Evolutionary conservation across 1,140 invertebrate species (phyloP).

Genomic region (Saxidomus purpurata): DNA sequence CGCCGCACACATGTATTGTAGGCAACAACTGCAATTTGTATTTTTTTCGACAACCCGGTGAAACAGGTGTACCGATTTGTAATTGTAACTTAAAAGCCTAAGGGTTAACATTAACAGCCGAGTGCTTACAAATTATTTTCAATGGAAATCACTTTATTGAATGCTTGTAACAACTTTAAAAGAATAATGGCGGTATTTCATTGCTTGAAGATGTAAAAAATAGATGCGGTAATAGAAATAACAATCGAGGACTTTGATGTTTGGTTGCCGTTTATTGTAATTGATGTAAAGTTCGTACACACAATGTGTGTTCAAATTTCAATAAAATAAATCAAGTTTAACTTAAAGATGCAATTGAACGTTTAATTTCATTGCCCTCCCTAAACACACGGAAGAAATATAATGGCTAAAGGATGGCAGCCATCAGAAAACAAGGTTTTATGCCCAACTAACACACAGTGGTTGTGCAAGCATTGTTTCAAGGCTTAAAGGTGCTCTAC

Average conservation of each 20-base stretch:
- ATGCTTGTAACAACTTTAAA: conserved; percentile 6
- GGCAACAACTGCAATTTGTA: background rate
- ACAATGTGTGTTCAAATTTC: conserved; percentile 39
- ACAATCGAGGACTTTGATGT: conserved; percentile 33
- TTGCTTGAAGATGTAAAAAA: conserved; percentile 9
- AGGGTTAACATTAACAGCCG: conserved; percentile 5
- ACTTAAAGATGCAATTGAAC: conserved; percentile 36
- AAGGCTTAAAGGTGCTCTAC: no score
- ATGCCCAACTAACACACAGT: no score
- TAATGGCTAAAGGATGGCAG: no score
- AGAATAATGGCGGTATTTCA: conserved; percentile 22
- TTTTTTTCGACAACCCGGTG: background rate
- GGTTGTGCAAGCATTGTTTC: no score
- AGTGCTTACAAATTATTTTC: conserved; percentile 46
- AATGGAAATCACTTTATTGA: conserved; percentile 49
- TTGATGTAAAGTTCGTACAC: conserved; percentile 8
- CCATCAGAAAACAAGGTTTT: no score
- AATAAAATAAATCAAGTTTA: conserved; percentile 37
- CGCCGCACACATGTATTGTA: background rate
- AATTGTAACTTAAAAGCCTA: conserved; percentile 21
- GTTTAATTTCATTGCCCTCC: conserved; percentile 23
- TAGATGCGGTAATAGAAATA: conserved; percentile 15
- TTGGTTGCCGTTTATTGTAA: conserved; percentile 9
- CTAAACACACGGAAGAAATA: no score
- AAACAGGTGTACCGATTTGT: conserved; percentile 18